A percentile compares a stretch with the other conserved stretches of the same genome.
These are phyloP conservation scores for Nematolebias whitei DNA, from an alignment of 2,113 vertebrate genomes.

Conservation along the genomic window DNA sequence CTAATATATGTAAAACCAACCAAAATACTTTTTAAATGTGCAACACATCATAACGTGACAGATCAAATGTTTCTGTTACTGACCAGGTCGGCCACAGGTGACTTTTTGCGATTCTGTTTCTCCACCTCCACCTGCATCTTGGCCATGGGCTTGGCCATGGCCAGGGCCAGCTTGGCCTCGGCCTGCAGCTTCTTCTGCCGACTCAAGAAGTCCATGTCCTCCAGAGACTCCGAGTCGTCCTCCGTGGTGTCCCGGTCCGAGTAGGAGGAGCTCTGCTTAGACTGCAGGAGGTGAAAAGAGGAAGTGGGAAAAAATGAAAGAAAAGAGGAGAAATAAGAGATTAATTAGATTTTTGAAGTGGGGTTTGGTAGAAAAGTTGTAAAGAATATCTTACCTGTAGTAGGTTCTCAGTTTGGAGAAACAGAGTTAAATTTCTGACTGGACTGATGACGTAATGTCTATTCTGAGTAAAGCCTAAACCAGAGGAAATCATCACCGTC, in stretches of 20 bases:
- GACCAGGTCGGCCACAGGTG: conserved; percentile 95
- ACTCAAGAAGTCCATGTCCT: conserved; percentile 97
- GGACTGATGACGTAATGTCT: no score
- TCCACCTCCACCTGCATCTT: conserved; percentile 99
- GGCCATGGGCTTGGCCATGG: conserved; percentile 99
- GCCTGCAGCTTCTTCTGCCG: conserved; percentile 97
- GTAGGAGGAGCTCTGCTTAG: conserved; percentile 99
- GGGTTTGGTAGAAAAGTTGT: no score
- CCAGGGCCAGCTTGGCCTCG: conserved; percentile 95
- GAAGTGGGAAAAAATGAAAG: background rate
- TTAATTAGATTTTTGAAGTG: background rate
- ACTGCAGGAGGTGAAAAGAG: conserved; percentile 72
- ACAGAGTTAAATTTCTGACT: no score
- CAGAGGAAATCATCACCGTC: no score
- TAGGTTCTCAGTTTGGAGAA: no score
- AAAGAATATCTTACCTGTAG: no score
- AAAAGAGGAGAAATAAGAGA: background rate
- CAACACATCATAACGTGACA: background rate
- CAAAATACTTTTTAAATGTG: no score
- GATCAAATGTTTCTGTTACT: conserved; percentile 55
- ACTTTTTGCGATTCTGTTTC: conserved; percentile 98
- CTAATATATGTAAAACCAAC: no score
- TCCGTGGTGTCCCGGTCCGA: conserved; percentile 97
- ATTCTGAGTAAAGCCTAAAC: no score
- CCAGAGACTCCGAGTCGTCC: conserved; percentile 95